A percentile compares a stretch with the other conserved stretches of the same genome.
These are phyloP conservation scores for Herpetotheres cachinnans DNA, from an alignment of 2,113 vertebrate genomes.

Conservation along the genomic window DNA sequence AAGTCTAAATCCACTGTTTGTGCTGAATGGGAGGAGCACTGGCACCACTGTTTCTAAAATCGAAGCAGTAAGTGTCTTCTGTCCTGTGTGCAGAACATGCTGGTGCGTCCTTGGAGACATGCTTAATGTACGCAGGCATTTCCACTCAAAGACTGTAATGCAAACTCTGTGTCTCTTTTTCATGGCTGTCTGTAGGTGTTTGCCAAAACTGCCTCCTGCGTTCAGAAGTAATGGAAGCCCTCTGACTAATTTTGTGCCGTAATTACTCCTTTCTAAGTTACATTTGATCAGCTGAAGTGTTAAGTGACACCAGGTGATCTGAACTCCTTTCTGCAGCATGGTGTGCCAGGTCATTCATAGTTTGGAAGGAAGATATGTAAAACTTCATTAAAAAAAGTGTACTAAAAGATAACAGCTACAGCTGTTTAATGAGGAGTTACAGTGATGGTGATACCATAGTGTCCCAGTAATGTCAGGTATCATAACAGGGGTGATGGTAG, in stretches of 20 bases:
- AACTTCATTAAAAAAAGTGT: neutral
- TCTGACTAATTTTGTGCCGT: neutral
- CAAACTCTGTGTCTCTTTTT: neutral
- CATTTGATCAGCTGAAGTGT: neutral
- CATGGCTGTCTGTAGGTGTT: neutral
- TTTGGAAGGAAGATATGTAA: neutral
- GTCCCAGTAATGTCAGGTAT: neutral
- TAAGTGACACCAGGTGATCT: rapidly evolving
- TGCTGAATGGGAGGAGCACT: neutral
- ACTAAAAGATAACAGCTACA: too few relatives aligned
- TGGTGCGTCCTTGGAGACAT: neutral
- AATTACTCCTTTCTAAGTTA: neutral
- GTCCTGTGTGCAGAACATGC: neutral
- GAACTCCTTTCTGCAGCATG: rapidly evolving
- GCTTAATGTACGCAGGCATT: rapidly evolving
- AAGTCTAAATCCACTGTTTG: neutral
- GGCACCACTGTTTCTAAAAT: neutral
- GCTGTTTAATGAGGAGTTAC: neutral
- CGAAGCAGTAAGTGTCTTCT: neutral
- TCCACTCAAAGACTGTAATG: neutral
- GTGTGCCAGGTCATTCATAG: neutral
- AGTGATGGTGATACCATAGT: neutral
- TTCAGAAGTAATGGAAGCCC: neutral
- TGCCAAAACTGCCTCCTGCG: neutral
- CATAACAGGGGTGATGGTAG: rapidly evolving